phyloP scores from a whole-genome alignment of 2,797 vertebrate genomes.

The Manis pentadactyla region DNA sequence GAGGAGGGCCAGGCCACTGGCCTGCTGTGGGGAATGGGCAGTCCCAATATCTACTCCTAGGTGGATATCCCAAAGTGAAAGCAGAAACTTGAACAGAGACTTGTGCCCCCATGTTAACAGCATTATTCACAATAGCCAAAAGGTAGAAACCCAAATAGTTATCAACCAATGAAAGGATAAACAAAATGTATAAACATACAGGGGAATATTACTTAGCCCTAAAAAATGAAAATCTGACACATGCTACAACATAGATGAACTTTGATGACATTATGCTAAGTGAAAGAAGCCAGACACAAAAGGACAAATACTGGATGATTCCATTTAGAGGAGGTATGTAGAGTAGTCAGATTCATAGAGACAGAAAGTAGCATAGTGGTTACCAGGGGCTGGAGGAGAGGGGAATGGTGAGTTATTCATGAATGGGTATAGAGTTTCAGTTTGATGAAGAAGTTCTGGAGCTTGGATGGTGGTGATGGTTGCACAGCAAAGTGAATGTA shows the following conservation, averaged over 20 bases:
- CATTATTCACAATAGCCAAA: background rate
- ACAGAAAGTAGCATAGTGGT: background rate
- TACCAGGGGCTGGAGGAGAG: background rate
- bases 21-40: background rate
- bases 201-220: background rate
- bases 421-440: conserved; percentile 9
- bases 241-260: background rate
- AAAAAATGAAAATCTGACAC: background rate
- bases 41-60: background rate
- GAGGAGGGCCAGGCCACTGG: background rate
- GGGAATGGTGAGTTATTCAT: background rate
- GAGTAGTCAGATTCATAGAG: conserved; percentile 13
- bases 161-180: background rate
- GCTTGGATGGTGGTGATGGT: background rate
- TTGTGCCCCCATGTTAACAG: background rate
- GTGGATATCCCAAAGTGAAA: background rate
- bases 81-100: background rate
- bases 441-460: conserved; percentile 41
- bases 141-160: background rate
- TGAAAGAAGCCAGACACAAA: conserved; percentile 22
- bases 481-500: background rate
- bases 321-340: background rate
- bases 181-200: background rate
- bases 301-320: background rate
- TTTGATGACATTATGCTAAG: background rate